Percentiles rank a stretch among this genome's conserved stretches.
phyloP scores from a whole-genome alignment of 2,888 invertebrate genomes.

The Apotomis turbidana region DNA sequence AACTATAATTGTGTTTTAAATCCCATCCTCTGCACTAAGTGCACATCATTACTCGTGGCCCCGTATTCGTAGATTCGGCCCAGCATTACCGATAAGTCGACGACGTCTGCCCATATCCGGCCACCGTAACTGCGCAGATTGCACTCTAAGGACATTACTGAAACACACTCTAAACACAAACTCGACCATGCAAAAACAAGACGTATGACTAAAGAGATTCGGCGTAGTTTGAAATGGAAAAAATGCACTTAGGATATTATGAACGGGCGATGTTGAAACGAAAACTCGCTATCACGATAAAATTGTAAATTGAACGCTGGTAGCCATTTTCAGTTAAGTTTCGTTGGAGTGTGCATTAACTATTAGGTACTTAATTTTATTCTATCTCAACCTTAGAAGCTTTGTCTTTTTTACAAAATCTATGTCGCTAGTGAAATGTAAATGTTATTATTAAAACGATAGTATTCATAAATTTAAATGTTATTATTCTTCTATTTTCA shows the following conservation, averaged over 20 bases:
- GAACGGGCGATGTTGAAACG: not conserved
- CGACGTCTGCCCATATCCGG: slow-evolving; percentile 20
- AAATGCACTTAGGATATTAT: not conserved
- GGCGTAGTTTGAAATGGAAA: not conserved
- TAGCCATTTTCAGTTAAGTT: not conserved
- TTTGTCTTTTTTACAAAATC: too few relatives aligned
- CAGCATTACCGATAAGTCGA: slow-evolving; percentile 13
- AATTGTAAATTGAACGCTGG: slow-evolving; percentile 2
- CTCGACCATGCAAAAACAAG: not conserved
- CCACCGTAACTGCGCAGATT: slow-evolving; percentile 16
- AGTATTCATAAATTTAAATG: too few relatives aligned
- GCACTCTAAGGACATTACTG: slow-evolving; percentile 13
- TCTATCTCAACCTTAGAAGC: too few relatives aligned
- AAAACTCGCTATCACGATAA: not conserved
- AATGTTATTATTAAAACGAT: too few relatives aligned
- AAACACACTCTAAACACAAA: not conserved
- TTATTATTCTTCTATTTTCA: too few relatives aligned
- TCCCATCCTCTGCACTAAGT: not conserved
- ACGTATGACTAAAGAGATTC: not conserved
- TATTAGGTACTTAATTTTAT: not conserved
- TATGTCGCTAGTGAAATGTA: too few relatives aligned
- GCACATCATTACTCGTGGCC: not conserved
- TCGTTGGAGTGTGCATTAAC: not conserved
- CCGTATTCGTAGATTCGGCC: not conserved
- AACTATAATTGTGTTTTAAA: not conserved